Evolutionary conservation across 2,113 vertebrate species (phyloP), one percentile per base, ranked within the genome.

Genomic region (Elgaria multicarinata): DNA sequence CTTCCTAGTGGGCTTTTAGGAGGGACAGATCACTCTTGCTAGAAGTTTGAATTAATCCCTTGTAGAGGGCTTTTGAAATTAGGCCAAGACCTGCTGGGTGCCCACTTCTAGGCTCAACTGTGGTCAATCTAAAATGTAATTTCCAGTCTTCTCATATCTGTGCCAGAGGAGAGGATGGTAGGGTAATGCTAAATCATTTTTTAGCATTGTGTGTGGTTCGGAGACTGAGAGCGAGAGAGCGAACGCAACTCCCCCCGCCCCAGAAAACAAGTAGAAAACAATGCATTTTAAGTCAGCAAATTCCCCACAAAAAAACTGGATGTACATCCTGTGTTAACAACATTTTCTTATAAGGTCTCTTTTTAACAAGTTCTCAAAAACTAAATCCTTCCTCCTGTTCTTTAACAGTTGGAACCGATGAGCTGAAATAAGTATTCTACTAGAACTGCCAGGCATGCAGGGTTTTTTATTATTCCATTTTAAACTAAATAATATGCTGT

Each of bases 401-500:
- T 64, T 83, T 76, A 76, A 31, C 58, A 89, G 7, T 20, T 83
- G 87, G 58, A 83, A 76, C 50, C 39, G 31, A 76, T 76, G 71
- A 76, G 24, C 44, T 76, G 80, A 83, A 83, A 83, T 83, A 66
- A 76, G 55, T 64, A 50, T 89, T 83, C 69, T 39, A 44, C 42
- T 89, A 75, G 33, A 77, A 67, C 72, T 84, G 81, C 58, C 58
- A 77, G 42, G 81, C 33, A 77, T 66, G 42, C 42, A 36, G 44
- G 36, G 8, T 46, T 77, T 76, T 46, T 89, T 89, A 66, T 77
- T 66, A 84, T 89, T 36, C 71, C 72, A 53, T 84, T 89, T 89
- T 50, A 83, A 83, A 89, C 58, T 66, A 79, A 84, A 83, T 89
- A 76, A 83, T 76, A 84, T 84, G 42, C 42, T 89, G 75, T 66